These are phyloP conservation scores for Harpagoxenus sublaevis DNA, from an alignment of 2,888 invertebrate species.

Conservation along the genomic window DNA sequence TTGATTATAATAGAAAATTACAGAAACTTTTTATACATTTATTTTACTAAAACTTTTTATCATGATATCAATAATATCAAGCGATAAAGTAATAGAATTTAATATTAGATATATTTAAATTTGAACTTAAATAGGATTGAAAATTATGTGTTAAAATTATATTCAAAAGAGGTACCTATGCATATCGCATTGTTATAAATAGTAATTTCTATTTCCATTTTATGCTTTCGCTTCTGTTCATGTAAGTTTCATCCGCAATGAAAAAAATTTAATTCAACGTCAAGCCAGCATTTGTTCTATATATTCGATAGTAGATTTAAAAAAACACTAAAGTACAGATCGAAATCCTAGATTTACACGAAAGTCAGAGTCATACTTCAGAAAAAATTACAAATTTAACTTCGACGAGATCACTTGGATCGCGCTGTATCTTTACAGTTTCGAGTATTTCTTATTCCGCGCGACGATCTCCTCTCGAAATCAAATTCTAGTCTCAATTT, in stretches of 20 bases:
- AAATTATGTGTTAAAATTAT: constrained; percentile 6
- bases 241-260: neutral
- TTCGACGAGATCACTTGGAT: neutral
- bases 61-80: neutral
- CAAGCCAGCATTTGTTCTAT: neutral
- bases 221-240: neutral
- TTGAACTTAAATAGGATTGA: neutral
- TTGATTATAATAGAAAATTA: neutral
- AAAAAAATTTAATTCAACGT: neutral
- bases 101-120: neutral
- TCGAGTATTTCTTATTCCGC: constrained; percentile 59
- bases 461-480: constrained; percentile 63
- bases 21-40: neutral
- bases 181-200: neutral
- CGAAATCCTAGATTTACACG: neutral
- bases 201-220: neutral
- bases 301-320: neutral
- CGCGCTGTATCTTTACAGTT: constrained; percentile 18
- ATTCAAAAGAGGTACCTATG: neutral
- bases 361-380: neutral
- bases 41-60: neutral
- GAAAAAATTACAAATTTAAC: constrained; percentile 3
- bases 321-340: neutral
- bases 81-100: neutral
- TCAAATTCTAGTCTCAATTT: constrained; percentile 73